A percentile compares a stretch with the other conserved stretches of the same genome.
Conservation (phyloP, 2,113 vertebrate genomes). For the Meleagris gallopavo region DNA sequence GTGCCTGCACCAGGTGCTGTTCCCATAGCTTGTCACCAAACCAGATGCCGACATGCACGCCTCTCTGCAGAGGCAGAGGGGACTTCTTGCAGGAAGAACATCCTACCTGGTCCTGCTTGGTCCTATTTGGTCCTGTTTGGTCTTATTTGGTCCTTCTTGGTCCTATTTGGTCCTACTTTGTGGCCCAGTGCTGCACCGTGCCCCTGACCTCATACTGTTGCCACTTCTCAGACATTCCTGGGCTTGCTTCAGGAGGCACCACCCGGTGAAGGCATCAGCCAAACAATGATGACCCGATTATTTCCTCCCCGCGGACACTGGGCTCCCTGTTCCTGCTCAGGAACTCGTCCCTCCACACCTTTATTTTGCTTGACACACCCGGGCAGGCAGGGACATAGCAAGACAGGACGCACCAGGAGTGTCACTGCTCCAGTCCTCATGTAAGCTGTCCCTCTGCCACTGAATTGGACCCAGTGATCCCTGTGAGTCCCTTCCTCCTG, state of each 20-base stretch:
- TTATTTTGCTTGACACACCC: neutral
- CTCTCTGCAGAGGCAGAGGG: neutral
- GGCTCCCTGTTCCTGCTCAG: neutral
- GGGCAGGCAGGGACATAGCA: neutral
- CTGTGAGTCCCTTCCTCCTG: too few relatives aligned
- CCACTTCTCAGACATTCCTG: constrained; percentile 29
- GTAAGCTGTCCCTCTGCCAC: neutral
- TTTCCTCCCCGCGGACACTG: fast-evolving
- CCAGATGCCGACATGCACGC: neutral
- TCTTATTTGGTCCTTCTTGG: too few relatives aligned
- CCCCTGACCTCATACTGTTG: neutral
- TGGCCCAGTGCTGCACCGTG: neutral
- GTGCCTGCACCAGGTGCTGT: neutral
- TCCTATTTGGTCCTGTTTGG: too few relatives aligned
- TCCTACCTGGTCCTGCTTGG: neutral
- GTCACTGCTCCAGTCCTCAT: neutral
- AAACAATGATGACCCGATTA: neutral
- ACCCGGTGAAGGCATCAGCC: neutral
- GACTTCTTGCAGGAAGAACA: neutral
- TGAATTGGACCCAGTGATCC: neutral
- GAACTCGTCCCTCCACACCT: neutral
- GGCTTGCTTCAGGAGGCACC: neutral
- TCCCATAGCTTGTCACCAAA: neutral
- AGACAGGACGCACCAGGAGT: neutral
- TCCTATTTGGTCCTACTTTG: too few relatives aligned